phyloP scores from a whole-genome alignment of 2,797 vertebrate species.

The Tadarida brasiliensis region DNA sequence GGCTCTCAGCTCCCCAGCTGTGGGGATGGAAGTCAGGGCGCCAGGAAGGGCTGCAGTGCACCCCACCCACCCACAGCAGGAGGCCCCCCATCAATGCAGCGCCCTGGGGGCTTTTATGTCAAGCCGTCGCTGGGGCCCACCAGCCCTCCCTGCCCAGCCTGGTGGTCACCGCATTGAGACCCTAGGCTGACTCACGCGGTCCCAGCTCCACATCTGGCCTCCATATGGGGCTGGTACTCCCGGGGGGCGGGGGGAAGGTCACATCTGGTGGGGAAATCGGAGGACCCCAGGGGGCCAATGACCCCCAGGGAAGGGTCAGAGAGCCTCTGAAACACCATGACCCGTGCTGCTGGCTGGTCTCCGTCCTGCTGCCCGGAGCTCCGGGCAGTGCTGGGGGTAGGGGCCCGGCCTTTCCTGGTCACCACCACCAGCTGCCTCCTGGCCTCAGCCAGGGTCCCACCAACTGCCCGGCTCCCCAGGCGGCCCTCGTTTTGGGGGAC shows the following conservation, averaged over 20 bases:
- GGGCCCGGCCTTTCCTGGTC: background rate
- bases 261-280: conserved; percentile 78
- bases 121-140: conserved; percentile 3
- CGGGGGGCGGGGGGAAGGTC: background rate
- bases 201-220: conserved; percentile 79
- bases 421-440: background rate
- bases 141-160: conserved; percentile 42
- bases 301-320: conserved; percentile 65
- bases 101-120: background rate
- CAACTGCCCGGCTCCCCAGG: background rate
- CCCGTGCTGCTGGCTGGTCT: background rate
- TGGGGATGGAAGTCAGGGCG: rapidly evolving
- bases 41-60: background rate
- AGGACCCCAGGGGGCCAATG: conserved; percentile 60
- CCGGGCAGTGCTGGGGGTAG: background rate
- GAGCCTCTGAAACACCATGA: conserved; percentile 13
- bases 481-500: too few relatives aligned
- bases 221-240: conserved; percentile 72
- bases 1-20: background rate
- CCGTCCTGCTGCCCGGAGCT: background rate
- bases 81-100: rapidly evolving
- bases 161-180: conserved; percentile 66
- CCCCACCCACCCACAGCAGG: rapidly evolving
- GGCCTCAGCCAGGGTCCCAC: background rate
- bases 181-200: conserved; percentile 63